These are phyloP conservation scores for Calephelis nemesis DNA, from an alignment of 1,140 invertebrate species.

Conservation along the genomic window DNA sequence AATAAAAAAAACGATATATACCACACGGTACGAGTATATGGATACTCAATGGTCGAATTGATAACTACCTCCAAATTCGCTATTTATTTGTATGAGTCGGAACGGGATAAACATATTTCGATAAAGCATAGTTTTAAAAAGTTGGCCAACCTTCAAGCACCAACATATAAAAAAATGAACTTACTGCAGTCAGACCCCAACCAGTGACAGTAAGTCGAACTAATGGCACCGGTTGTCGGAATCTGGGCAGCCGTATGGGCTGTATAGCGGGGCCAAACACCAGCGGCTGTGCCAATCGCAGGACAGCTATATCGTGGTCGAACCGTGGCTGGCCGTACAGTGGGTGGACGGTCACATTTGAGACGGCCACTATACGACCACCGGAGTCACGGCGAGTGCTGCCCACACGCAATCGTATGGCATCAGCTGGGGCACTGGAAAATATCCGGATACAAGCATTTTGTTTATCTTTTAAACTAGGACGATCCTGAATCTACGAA, in stretches of 20 bases:
- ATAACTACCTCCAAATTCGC: no score
- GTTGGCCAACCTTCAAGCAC: no score
- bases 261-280: conserved; percentile 48
- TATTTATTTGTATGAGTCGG: no score
- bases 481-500: no score
- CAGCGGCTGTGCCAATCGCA: conserved; percentile 53
- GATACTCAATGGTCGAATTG: no score
- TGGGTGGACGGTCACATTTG: conserved; percentile 59
- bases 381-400: conserved; percentile 64
- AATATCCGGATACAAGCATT: neutral
- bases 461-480: neutral
- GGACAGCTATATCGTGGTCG: conserved; percentile 69
- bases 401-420: conserved; percentile 63
- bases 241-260: conserved; percentile 53
- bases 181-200: conserved; percentile 70
- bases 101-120: no score
- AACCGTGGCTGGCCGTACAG: conserved; percentile 59
- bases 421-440: conserved; percentile 43
- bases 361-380: conserved; percentile 53
- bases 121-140: no score
- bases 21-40: no score
- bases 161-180: conserved; percentile 26
- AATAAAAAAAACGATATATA: no score
- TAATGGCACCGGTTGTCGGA: conserved; percentile 52
- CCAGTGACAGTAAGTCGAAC: conserved; percentile 64